Evolutionary conservation across 2,888 invertebrate genomes (phyloP).

Genomic region (Hymenopus coronatus): DNA sequence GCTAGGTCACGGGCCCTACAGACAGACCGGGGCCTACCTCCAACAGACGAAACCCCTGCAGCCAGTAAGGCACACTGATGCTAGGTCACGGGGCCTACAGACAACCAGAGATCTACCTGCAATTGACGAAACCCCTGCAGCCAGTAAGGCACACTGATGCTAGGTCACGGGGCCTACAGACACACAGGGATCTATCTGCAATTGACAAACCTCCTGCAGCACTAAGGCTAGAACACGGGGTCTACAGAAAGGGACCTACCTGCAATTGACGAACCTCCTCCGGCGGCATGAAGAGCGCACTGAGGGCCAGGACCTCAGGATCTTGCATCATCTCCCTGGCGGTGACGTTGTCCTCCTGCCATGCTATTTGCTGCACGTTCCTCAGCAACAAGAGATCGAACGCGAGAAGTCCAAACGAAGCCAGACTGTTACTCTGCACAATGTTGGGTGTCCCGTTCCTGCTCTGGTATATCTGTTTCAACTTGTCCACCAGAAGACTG

Average conservation of each 20-base stretch:
- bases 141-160: no score
- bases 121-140: no score
- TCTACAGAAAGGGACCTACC: neutral
- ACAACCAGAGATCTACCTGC: no score
- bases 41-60: constrained; percentile 44
- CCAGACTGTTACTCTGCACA: constrained; percentile 50
- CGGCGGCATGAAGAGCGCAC: constrained; percentile 55
- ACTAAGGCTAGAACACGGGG: constrained; percentile 51
- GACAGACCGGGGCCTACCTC: neutral
- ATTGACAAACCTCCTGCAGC: constrained; percentile 45
- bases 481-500: constrained; percentile 50
- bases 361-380: constrained; percentile 57
- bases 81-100: constrained; percentile 45
- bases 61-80: constrained; percentile 55
- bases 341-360: constrained; percentile 54
- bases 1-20: constrained; percentile 54
- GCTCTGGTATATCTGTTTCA: constrained; percentile 54
- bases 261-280: constrained; percentile 41
- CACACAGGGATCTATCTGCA: neutral
- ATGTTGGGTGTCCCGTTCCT: constrained; percentile 41
- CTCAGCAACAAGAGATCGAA: constrained; percentile 57
- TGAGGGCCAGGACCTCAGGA: constrained; percentile 57
- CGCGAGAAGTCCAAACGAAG: constrained; percentile 57
- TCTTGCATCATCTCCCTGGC: constrained; percentile 52
- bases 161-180: no score